Conservation (phyloP, 2,888 invertebrate genomes). For the Lasius fuliginosus region DNA sequence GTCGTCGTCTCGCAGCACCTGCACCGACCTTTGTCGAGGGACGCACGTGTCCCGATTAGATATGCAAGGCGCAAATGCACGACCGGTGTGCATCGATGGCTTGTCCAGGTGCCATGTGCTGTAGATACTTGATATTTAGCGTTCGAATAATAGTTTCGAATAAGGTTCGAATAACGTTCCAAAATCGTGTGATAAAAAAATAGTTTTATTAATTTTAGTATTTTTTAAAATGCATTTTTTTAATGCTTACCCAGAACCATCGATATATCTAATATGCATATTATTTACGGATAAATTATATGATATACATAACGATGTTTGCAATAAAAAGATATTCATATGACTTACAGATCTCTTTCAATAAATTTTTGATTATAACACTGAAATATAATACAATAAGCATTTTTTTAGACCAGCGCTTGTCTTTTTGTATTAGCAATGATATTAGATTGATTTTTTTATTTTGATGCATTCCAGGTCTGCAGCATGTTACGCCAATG, state of each 20-base stretch:
- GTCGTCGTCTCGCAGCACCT: conserved; percentile 68
- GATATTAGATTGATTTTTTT: neutral
- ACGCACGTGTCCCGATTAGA: conserved; percentile 74
- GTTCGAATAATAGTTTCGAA: conserved; percentile 6
- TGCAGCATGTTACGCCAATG: conserved; percentile 73
- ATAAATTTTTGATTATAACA: neutral
- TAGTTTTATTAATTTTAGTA: neutral
- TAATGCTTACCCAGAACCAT: neutral
- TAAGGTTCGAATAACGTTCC: neutral
- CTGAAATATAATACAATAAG: neutral
- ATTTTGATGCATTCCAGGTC: conserved; percentile 32
- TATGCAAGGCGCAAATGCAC: conserved; percentile 65
- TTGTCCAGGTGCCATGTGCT: conserved; percentile 51
- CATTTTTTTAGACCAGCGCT: neutral
- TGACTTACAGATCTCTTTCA: neutral
- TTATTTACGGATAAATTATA: neutral
- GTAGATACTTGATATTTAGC: neutral
- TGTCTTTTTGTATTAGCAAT: neutral
- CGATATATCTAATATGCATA: neutral
- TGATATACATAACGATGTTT: neutral
- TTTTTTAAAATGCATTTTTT: neutral
- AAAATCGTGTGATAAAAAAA: neutral
- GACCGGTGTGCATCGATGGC: conserved; percentile 59
- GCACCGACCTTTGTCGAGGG: conserved; percentile 63
- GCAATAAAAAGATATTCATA: neutral